Evolutionary conservation across 35 echinoderm and acorn worm genomes (phyloP), one percentile per base, ranked within the genome.

Genomic region (Ptychodera flava): DNA sequence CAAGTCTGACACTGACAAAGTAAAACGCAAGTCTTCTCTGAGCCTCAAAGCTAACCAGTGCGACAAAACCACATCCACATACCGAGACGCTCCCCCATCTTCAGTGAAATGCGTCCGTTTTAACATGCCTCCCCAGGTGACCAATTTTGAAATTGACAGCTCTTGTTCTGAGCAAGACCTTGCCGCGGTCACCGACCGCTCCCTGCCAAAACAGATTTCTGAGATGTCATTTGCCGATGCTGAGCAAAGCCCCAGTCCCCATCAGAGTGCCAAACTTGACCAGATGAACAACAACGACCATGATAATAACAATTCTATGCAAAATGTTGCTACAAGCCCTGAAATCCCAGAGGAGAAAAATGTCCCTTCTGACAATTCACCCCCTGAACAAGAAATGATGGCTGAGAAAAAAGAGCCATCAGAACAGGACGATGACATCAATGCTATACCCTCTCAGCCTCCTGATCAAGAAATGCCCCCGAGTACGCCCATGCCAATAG

Each of bases 51-150:
- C 45, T 64, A 64, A 6, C 22, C 6, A 83, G 82, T 35, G n/a
- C 35, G 37, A 83, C n/a, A 36, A 83, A 83, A 34, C 32, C 30
- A 37, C 34, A 35, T 83, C 30, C 16, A 37, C 82, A 83, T 36
- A 36, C 82, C 1, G 35, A 36, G 34, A 83, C 37, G 34, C 82
- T 35, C 28, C 35, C 32, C 16, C 34, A 36, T 83, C 82, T 35
- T 16, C 30, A 35, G 82, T 36, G 37, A 37, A 83, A 83, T 90
- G 90, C 76, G 96, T 99, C 28, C 88, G 96, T 16, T 99, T 99
- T 79, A 99, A 99, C 79, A 94, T 94, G 93, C 81, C 91, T 45
- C 96, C 96, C 0, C 92, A 99, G 38, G 91, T 99, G 30, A 99
- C 86, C 79, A 84, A 92, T 32, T 99, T 99, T 88, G 89, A 94